These are phyloP conservation scores for Drosophila parvula DNA, from an alignment of 1,140 invertebrate species.

Conservation along the genomic window DNA sequence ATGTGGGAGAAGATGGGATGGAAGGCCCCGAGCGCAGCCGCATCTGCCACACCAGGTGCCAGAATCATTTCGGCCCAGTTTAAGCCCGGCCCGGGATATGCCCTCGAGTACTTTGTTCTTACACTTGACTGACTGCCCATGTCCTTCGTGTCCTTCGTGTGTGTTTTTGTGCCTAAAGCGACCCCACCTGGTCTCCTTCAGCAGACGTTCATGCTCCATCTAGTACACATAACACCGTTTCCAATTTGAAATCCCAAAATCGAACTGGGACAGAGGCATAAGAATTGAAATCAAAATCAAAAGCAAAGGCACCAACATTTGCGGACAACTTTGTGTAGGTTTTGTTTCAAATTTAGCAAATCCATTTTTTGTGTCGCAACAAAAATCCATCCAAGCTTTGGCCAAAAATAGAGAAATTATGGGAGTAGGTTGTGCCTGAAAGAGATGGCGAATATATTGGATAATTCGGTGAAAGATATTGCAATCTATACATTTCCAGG, in stretches of 20 bases:
- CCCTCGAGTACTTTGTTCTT: constrained; percentile 71
- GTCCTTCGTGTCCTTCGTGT: constrained; percentile 25
- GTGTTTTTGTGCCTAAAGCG: constrained; percentile 27
- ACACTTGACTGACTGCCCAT: constrained; percentile 67
- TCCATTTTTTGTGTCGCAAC: constrained; percentile 34
- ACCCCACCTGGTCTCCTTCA: not conserved
- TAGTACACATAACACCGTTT: constrained; percentile 73
- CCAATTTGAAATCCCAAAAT: constrained; percentile 72
- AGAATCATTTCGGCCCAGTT: constrained; percentile 39
- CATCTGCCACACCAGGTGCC: constrained; percentile 27
- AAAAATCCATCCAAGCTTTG: constrained; percentile 33
- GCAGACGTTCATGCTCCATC: constrained; percentile 46
- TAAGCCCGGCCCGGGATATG: constrained; percentile 29
- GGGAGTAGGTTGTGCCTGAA: not conserved
- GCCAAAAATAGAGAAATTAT: constrained; percentile 21
- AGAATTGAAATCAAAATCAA: constrained; percentile 67
- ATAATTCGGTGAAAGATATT: not conserved
- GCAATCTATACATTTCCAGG: not conserved
- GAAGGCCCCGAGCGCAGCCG: constrained; percentile 4
- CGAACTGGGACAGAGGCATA: constrained; percentile 62
- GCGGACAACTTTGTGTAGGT: constrained; percentile 22
- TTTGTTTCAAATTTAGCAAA: constrained; percentile 49
- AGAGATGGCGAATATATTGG: no score
- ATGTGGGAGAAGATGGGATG: not conserved
- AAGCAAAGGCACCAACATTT: constrained; percentile 21